Percentiles rank a stretch among this genome's conserved stretches.
Evolutionary conservation across 2,888 invertebrate genomes (phyloP).

Genomic region (Folsomia candida): DNA sequence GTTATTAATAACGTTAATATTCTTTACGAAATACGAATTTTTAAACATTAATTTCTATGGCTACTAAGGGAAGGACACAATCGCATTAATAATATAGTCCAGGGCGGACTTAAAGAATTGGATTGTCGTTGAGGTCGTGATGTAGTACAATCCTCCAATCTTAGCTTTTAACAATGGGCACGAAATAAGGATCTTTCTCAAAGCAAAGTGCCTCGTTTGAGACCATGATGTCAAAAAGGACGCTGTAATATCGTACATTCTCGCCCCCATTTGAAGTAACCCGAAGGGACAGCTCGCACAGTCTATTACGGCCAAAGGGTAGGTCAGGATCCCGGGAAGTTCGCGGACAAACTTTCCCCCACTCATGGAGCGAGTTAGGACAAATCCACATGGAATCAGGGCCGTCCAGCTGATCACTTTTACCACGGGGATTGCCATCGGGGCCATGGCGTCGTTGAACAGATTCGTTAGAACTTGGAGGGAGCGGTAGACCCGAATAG

Average conservation of each 20-base stretch:
- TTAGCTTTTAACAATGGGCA: slow-evolving; percentile 28
- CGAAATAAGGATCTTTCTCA: slow-evolving; percentile 25
- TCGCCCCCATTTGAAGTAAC: too few relatives aligned
- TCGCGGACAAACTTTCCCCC: background rate
- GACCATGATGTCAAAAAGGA: too few relatives aligned
- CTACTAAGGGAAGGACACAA: slow-evolving; percentile 36
- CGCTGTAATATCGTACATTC: too few relatives aligned
- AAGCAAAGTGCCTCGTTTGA: slow-evolving; percentile 24
- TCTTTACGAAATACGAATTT: too few relatives aligned
- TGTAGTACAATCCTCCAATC: slow-evolving; percentile 27
- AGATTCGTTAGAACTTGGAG: background rate
- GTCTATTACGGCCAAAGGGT: too few relatives aligned
- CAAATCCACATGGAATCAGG: background rate
- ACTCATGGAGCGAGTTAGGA: background rate
- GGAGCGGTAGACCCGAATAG: background rate
- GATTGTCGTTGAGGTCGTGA: slow-evolving; percentile 31
- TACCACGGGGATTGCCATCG: background rate
- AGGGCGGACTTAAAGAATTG: slow-evolving; percentile 24
- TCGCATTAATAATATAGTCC: too few relatives aligned
- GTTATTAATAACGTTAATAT: too few relatives aligned
- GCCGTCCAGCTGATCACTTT: background rate
- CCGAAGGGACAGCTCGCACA: too few relatives aligned
- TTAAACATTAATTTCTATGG: too few relatives aligned
- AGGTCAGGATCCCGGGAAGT: background rate
- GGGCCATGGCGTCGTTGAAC: background rate